Conservation (phyloP, 1,140 invertebrate species). For the Sycobia sp. region DNA sequence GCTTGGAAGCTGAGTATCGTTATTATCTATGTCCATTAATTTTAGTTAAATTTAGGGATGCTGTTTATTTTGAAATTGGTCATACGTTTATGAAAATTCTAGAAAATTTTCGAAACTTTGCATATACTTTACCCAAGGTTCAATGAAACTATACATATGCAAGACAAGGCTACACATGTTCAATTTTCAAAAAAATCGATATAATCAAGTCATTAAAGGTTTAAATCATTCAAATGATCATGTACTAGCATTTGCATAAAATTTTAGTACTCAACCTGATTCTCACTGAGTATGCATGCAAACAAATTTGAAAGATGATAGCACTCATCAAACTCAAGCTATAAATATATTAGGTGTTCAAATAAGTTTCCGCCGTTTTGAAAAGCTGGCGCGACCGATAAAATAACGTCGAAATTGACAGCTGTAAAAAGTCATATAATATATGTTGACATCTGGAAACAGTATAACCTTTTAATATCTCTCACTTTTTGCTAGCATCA, state of each 20-base stretch:
- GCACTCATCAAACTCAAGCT: slow-evolving; percentile 79
- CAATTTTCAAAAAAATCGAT: slow-evolving; percentile 81
- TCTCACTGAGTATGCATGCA: slow-evolving; percentile 90
- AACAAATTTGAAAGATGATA: slow-evolving; percentile 71
- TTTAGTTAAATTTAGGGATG: slow-evolving; percentile 78
- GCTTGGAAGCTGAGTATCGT: slow-evolving; percentile 84
- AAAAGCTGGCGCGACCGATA: too few species aligned
- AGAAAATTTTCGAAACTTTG: slow-evolving; percentile 86
- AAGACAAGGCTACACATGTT: slow-evolving; percentile 81
- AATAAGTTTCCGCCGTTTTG: too few species aligned
- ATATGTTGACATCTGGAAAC: too few species aligned
- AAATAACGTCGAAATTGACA: too few species aligned
- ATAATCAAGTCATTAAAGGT: slow-evolving; percentile 83
- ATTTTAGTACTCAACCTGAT: slow-evolving; percentile 80
- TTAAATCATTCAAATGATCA: slow-evolving; percentile 85
- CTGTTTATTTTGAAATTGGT: slow-evolving; percentile 86
- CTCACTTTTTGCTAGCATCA: too few species aligned
- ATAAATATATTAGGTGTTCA: too few species aligned
- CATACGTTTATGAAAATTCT: slow-evolving; percentile 90
- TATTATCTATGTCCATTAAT: slow-evolving; percentile 88
- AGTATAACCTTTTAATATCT: too few species aligned
- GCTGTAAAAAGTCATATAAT: too few species aligned
- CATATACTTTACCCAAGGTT: slow-evolving; percentile 81
- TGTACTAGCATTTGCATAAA: slow-evolving; percentile 82
- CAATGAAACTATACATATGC: slow-evolving; percentile 82